Conservation (phyloP, 2,797 vertebrate species). For the Centroberyx gerrardi region DNA sequence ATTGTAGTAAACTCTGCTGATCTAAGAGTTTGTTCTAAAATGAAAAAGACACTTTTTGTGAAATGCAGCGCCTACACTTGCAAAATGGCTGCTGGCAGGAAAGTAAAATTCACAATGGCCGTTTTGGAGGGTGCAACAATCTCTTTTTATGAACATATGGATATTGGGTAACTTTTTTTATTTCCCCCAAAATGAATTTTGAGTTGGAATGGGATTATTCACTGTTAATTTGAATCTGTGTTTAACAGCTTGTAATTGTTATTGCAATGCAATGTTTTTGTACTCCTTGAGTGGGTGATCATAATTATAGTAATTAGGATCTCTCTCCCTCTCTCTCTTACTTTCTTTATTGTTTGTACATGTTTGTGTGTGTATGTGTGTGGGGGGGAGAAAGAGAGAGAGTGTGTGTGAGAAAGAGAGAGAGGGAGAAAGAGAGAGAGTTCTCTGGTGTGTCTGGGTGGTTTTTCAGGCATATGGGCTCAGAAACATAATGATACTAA, state of each 20-base stretch:
- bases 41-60: too few relatives aligned
- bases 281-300: conserved; percentile 58
- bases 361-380: conserved; percentile 12
- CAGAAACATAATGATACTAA: too few relatives aligned
- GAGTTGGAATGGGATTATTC: conserved; percentile 21
- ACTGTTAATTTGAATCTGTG: conserved; percentile 13
- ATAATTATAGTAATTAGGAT: conserved; percentile 68
- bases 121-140: neutral
- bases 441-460: too few relatives aligned
- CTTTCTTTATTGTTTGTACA: conserved; percentile 5
- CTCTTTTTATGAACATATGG: neutral
- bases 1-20: too few relatives aligned
- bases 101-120: too few relatives aligned
- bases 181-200: neutral
- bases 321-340: conserved; percentile 36
- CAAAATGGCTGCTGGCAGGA: too few relatives aligned
- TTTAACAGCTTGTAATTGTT: conserved; percentile 59
- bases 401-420: too few relatives aligned
- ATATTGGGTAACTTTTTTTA: neutral
- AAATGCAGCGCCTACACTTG: too few relatives aligned
- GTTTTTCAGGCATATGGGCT: too few relatives aligned
- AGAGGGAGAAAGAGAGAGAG: too few relatives aligned
- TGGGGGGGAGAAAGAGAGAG: neutral
- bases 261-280: conserved; percentile 44
- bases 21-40: too few relatives aligned